These are phyloP conservation scores for Plectropomus leopardus DNA, from an alignment of 2,113 vertebrate species.

Conservation along the genomic window DNA sequence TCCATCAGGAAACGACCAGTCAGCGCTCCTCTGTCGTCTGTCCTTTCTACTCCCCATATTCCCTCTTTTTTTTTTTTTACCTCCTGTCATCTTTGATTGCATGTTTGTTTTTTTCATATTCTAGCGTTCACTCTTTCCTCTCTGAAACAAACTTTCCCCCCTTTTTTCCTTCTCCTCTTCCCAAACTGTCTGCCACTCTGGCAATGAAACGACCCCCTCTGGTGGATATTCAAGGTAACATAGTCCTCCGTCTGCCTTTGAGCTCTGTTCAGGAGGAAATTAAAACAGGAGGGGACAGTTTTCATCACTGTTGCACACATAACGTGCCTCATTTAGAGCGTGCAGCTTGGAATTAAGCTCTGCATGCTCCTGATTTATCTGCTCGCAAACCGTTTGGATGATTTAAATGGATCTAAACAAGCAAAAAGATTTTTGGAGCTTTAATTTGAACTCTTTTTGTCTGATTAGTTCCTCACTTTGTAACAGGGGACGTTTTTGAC, in stretches of 20 bases:
- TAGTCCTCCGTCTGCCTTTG: slow-evolving; percentile 23
- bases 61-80: slow-evolving; percentile 24
- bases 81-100: slow-evolving; percentile 38
- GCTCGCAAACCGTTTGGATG: slow-evolving; percentile 5
- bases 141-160: slow-evolving; percentile 11
- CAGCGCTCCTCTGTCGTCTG: slow-evolving; percentile 27
- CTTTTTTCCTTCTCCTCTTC: slow-evolving; percentile 6
- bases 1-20: slow-evolving; percentile 46
- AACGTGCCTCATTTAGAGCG: slow-evolving; percentile 50
- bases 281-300: slow-evolving; percentile 39
- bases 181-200: slow-evolving; percentile 7
- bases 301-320: slow-evolving; percentile 44
- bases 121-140: not conserved
- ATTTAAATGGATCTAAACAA: slow-evolving; percentile 29
- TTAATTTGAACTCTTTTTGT: slow-evolving; percentile 2
- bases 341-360: slow-evolving; percentile 40
- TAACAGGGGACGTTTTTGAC: not conserved
- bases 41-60: slow-evolving; percentile 35
- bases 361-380: slow-evolving; percentile 13
- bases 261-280: slow-evolving; percentile 32
- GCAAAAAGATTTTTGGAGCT: slow-evolving; percentile 1
- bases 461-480: not conserved
- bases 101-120: slow-evolving; percentile 49
- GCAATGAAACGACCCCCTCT: slow-evolving; percentile 48
- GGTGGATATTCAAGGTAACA: slow-evolving; percentile 36